phyloP scores from a whole-genome alignment of 1,140 invertebrate species.

The Acyrthosiphon pisum region DNA sequence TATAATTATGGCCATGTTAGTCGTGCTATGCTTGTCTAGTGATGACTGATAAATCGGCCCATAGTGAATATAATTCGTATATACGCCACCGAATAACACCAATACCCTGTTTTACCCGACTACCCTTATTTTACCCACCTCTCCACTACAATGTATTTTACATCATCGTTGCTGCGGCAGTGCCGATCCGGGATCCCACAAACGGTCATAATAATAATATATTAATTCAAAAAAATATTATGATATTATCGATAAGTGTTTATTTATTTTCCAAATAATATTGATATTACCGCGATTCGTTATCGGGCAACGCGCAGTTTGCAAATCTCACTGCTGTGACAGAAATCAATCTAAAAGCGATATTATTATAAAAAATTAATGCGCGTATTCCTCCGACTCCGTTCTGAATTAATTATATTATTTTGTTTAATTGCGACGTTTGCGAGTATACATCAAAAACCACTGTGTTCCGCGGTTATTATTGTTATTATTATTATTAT shows the following conservation, averaged over 20 bases:
- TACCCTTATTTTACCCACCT: no score
- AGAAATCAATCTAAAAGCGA: not conserved
- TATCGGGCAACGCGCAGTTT: not conserved
- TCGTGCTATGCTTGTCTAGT: no score
- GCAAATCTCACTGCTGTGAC: not conserved
- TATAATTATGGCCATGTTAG: no score
- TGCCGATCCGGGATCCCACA: not conserved
- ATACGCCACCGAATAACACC: no score
- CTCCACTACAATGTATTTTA: not conserved
- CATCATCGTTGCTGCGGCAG: not conserved
- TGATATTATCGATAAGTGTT: no score
- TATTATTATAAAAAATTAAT: not conserved
- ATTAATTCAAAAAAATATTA: not conserved
- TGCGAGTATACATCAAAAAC: not conserved
- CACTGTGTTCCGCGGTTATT: not conserved
- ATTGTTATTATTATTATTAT: not conserved
- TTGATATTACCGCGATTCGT: not conserved
- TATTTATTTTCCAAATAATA: no score
- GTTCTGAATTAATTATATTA: not conserved
- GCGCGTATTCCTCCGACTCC: not conserved
- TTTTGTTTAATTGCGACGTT: not conserved
- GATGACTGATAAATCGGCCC: no score
- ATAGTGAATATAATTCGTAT: no score
- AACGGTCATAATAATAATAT: not conserved
- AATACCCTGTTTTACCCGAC: no score